Conservation (phyloP, 2,113 vertebrate species). For the Psophia crepitans region DNA sequence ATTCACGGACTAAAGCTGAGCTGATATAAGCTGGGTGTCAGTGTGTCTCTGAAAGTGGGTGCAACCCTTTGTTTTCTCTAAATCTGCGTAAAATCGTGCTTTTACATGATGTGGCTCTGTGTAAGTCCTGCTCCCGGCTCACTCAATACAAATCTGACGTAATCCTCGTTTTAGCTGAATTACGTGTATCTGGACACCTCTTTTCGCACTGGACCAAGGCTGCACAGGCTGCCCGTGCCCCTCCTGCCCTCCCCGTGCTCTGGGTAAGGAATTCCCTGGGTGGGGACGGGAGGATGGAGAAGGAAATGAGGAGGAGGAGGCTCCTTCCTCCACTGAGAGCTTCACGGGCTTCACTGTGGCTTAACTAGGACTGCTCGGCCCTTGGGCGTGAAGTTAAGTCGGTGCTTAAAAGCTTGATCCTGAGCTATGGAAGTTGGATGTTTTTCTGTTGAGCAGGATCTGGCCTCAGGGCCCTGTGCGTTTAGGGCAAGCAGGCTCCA, state of each 20-base stretch:
- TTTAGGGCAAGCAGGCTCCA: background rate
- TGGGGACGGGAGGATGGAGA: background rate
- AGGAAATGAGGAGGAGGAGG: background rate
- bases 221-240: background rate
- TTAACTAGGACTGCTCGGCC: background rate
- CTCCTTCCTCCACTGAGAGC: background rate
- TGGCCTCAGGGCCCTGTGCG: background rate
- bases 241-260: background rate
- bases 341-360: background rate
- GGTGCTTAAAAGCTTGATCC: background rate
- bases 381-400: accelerated
- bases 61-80: background rate
- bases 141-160: background rate
- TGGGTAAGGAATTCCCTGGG: accelerated
- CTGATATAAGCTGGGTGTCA: background rate
- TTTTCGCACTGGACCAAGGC: background rate
- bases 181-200: background rate
- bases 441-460: background rate
- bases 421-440: accelerated
- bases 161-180: background rate
- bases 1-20: background rate
- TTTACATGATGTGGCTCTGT: background rate
- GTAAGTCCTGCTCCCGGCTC: background rate
- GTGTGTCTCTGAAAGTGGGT: background rate
- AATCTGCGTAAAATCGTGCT: background rate